These are phyloP conservation scores for Resseliella maxima DNA, from an alignment of 2,888 invertebrate genomes.

Conservation along the genomic window DNA sequence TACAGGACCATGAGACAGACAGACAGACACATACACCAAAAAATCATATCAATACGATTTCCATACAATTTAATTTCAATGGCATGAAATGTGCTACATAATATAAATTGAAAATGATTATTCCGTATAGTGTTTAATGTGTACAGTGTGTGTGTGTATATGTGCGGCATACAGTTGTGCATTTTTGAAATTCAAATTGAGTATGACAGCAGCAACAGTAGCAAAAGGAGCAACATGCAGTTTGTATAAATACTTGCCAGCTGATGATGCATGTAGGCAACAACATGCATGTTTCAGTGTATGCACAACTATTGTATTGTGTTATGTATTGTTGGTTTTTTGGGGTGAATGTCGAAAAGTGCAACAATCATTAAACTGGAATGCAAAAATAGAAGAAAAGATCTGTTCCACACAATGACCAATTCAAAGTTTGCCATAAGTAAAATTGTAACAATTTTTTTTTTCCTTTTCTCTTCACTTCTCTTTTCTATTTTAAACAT, in stretches of 20 bases:
- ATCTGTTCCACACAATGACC: neutral
- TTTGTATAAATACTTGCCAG: neutral
- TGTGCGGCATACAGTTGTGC: neutral
- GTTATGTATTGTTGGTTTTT: too few relatives aligned
- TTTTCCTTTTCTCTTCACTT: too few relatives aligned
- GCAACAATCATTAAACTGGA: slow-evolving; percentile 28
- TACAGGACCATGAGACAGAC: too few relatives aligned
- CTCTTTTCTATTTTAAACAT: neutral
- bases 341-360: neutral
- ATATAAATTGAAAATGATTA: slow-evolving; percentile 38
- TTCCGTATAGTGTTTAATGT: slow-evolving; percentile 34
- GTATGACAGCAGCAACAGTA: neutral
- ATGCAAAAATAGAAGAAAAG: slow-evolving; percentile 5
- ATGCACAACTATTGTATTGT: neutral
- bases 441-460: neutral
- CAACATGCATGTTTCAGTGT: neutral
- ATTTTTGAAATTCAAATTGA: neutral
- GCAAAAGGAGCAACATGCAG: neutral
- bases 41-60: slow-evolving; percentile 28
- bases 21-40: too few relatives aligned
- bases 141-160: neutral
- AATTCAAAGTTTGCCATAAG: neutral
- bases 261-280: slow-evolving; percentile 20
- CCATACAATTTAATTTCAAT: slow-evolving; percentile 34
- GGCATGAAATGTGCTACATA: slow-evolving; percentile 38